These are phyloP conservation scores for Halcyon leucocephala DNA, from an alignment of 2,797 vertebrate species.

Conservation along the genomic window DNA sequence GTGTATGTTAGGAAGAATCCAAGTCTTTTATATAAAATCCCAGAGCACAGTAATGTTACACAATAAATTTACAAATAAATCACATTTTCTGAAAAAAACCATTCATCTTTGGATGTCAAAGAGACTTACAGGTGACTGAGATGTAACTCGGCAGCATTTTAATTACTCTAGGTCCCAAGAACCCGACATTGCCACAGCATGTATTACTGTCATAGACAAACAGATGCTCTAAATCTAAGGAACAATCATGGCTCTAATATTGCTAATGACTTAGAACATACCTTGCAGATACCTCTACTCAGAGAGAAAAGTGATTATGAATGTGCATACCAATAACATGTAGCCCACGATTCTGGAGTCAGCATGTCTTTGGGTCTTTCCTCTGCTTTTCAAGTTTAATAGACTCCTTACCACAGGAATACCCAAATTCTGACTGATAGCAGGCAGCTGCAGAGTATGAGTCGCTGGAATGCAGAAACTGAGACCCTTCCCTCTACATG, in stretches of 20 bases:
- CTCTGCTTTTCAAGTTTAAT: not conserved
- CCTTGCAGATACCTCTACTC: not conserved
- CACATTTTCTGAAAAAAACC: not conserved
- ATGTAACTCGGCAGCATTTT: not conserved
- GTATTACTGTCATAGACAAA: not conserved
- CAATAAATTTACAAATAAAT: slow-evolving; percentile 17
- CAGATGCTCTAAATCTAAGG: not conserved
- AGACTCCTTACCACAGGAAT: not conserved
- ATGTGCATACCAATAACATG: not conserved
- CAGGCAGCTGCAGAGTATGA: not conserved
- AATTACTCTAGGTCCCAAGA: not conserved
- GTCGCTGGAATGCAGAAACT: not conserved
- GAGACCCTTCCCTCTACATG: not conserved
- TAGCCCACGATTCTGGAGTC: not conserved
- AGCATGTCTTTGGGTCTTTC: not conserved
- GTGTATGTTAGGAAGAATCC: not conserved
- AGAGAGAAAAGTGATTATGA: not conserved
- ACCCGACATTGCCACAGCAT: not conserved
- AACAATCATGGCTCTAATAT: not conserved
- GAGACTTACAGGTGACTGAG: not conserved
- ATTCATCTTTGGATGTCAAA: not conserved
- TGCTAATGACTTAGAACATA: not conserved
- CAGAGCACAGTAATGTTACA: not conserved
- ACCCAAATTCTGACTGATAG: not conserved
- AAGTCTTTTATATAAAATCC: not conserved